phyloP scores from a whole-genome alignment of 92 coral and sea anemone species.

The Bergia sp. region DNA sequence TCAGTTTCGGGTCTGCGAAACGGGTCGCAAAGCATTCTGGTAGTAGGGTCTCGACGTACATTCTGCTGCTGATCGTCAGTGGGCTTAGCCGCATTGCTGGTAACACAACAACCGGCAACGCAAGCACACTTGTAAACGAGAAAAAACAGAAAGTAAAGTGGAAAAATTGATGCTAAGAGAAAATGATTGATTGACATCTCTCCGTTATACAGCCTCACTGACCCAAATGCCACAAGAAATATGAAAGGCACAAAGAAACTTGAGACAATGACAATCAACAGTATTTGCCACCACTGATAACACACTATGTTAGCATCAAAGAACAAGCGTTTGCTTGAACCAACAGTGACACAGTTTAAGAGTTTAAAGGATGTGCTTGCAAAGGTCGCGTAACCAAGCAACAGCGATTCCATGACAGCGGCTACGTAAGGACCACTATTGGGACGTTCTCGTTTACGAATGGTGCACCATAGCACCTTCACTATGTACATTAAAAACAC shows the following conservation, averaged over 20 bases:
- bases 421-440: constrained; percentile 21
- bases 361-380: constrained; percentile 52
- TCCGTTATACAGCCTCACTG: constrained; percentile 40
- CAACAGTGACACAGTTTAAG: constrained; percentile 53
- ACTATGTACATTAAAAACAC: constrained; percentile 31
- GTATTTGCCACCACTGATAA: constrained; percentile 61
- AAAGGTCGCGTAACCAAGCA: constrained; percentile 59
- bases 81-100: background rate
- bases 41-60: constrained; percentile 22
- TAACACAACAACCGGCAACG: background rate
- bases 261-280: constrained; percentile 22
- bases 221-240: constrained; percentile 54
- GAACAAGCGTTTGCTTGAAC: constrained; percentile 43
- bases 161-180: constrained; percentile 43
- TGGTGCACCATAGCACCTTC: background rate
- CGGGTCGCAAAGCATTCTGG: constrained; percentile 51
- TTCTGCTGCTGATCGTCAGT: background rate
- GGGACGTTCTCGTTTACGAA: constrained; percentile 3
- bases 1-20: constrained; percentile 38
- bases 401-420: constrained; percentile 47
- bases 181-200: constrained; percentile 47
- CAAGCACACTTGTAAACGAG: constrained; percentile 23
- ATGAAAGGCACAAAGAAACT: constrained; percentile 46
- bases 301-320: constrained; percentile 45
- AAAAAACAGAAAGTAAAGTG: constrained; percentile 38